These are phyloP conservation scores for Drosophila anomelani DNA, from an alignment of 2,888 invertebrate genomes.

Conservation along the genomic window DNA sequence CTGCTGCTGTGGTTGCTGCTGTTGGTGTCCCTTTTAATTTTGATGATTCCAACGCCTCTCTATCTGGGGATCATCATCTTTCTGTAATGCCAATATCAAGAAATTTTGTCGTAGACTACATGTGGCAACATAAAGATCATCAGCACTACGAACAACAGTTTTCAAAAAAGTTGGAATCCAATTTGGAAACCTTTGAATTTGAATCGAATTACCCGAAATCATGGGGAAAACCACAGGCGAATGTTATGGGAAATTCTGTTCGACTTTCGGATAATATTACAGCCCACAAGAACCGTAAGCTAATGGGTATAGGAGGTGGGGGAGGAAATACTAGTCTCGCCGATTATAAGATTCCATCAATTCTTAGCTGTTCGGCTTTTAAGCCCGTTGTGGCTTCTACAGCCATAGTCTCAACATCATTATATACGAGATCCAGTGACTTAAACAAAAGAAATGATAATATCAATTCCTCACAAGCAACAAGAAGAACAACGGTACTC, in stretches of 20 bases:
- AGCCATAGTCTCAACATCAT: conserved; percentile 65
- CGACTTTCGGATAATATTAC: conserved; percentile 32
- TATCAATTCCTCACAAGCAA: conserved; percentile 50
- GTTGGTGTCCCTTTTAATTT: conserved; percentile 68
- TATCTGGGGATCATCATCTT: conserved; percentile 71
- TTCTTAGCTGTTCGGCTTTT: conserved; percentile 74
- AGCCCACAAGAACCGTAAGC: conserved; percentile 47
- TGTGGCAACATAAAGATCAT: conserved; percentile 90
- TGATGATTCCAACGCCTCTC: conserved; percentile 59
- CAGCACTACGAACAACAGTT: conserved; percentile 85
- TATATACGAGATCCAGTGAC: conserved; percentile 64
- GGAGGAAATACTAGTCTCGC: conserved; percentile 7
- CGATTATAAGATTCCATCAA: conserved; percentile 67
- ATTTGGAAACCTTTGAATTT: conserved; percentile 37
- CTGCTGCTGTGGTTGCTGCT: conserved; percentile 71
- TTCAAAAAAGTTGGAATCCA: conserved; percentile 49
- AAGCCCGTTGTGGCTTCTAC: conserved; percentile 75
- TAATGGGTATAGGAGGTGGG: conserved; percentile 22
- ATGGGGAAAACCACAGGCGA: conserved; percentile 86
- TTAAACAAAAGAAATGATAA: conserved; percentile 49
- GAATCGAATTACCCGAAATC: conserved; percentile 85
- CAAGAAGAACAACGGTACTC: conserved; percentile 66
- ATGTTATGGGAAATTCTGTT: conserved; percentile 20
- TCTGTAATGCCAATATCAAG: conserved; percentile 87
- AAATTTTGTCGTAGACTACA: conserved; percentile 91